Percentiles rank a stretch among this genome's conserved stretches.
These are phyloP conservation scores for Mystacides longicornis DNA, from an alignment of 2,888 invertebrate genomes.

Conservation along the genomic window DNA sequence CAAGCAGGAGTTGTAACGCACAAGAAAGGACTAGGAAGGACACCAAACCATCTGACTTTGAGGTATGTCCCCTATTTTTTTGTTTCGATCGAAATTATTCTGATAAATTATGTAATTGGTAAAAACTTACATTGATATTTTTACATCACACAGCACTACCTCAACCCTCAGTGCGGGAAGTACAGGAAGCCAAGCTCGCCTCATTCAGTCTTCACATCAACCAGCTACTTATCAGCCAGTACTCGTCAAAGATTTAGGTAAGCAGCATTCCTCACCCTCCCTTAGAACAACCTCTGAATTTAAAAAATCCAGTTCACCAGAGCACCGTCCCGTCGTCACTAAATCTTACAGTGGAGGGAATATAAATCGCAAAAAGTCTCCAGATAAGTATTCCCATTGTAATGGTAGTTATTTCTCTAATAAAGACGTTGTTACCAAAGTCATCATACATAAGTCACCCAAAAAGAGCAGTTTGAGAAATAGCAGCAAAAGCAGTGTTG, in stretches of 20 bases:
- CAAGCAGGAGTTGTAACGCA: slow-evolving; percentile 55
- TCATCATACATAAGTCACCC: slow-evolving; percentile 47
- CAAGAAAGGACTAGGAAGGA: slow-evolving; percentile 71
- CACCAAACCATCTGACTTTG: slow-evolving; percentile 87
- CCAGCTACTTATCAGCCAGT: slow-evolving; percentile 88
- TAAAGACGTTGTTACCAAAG: slow-evolving; percentile 44
- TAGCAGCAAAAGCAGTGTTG: slow-evolving; percentile 48
- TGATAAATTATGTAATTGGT: background rate
- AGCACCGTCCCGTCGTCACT: slow-evolving; percentile 43
- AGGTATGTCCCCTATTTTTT: slow-evolving; percentile 42
- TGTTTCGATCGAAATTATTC: background rate
- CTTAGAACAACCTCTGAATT: slow-evolving; percentile 48
- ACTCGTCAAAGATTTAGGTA: slow-evolving; percentile 84
- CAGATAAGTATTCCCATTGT: slow-evolving; percentile 33
- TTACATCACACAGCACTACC: slow-evolving; percentile 65
- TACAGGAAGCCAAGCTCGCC: slow-evolving; percentile 85
- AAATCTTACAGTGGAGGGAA: slow-evolving; percentile 50
- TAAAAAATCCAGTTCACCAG: slow-evolving; percentile 33
- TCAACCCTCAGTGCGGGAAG: slow-evolving; percentile 91
- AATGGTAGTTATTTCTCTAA: slow-evolving; percentile 29
- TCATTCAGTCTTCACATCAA: slow-evolving; percentile 90
- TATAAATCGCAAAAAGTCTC: slow-evolving; percentile 43
- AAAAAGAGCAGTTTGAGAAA: slow-evolving; percentile 45
- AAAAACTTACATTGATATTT: background rate
- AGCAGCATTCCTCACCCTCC: slow-evolving; percentile 47